These are phyloP conservation scores for Nannospalax galili DNA, from an alignment of 2,113 vertebrate species.

Conservation along the genomic window DNA sequence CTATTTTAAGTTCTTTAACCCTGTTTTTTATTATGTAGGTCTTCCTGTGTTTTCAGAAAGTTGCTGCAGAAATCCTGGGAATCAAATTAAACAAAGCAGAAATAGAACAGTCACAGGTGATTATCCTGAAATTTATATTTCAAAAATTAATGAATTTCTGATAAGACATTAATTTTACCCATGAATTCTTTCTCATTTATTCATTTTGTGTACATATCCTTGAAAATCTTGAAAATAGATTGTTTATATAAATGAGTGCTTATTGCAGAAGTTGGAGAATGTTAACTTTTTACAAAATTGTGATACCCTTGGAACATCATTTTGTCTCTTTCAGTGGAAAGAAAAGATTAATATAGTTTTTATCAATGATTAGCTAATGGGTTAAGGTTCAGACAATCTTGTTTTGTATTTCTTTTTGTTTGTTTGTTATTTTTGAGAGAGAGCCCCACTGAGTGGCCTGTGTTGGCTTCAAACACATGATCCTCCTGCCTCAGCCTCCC, in stretches of 20 bases:
- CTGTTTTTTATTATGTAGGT: constrained; percentile 89
- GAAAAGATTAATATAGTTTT: constrained; percentile 26
- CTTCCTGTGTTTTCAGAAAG: constrained; percentile 97
- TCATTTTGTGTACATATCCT: background rate
- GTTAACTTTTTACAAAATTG: background rate
- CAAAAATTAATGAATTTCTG: constrained; percentile 60
- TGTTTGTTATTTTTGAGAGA: background rate
- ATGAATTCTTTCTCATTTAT: background rate
- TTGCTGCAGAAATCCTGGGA: constrained; percentile 97
- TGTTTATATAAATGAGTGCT: background rate
- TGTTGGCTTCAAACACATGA: background rate
- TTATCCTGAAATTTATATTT: constrained; percentile 78
- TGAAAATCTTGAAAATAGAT: background rate
- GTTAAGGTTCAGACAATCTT: background rate
- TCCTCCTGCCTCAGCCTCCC: background rate
- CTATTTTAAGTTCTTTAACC: constrained; percentile 86
- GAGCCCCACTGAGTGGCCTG: background rate
- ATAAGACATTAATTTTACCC: constrained; percentile 11
- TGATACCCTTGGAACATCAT: background rate
- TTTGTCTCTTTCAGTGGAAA: constrained; percentile 36
- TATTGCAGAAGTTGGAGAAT: constrained; percentile 19
- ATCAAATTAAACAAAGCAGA: constrained; percentile 99
- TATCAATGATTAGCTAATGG: background rate
- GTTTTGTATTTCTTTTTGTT: background rate
- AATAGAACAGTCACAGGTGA: constrained; percentile 99